Evolutionary conservation across 2,888 invertebrate genomes (phyloP).

Genomic region (Teleiodes luculella): DNA sequence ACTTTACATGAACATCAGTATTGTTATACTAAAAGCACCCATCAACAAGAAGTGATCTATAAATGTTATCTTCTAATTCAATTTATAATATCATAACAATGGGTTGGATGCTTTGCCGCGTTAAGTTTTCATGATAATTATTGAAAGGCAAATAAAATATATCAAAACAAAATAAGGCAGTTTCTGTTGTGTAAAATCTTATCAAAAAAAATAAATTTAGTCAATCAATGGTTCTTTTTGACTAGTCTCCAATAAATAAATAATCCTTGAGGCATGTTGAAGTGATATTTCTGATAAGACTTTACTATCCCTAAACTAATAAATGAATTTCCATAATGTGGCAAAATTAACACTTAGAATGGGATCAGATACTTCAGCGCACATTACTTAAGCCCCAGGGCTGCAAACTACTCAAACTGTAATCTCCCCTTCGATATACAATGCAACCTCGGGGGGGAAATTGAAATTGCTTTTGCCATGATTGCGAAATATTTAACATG

Average conservation of each 20-base stretch:
- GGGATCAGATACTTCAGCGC: too few relatives aligned
- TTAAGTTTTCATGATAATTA: slow-evolving; percentile 22
- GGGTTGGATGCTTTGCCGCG: slow-evolving; percentile 12
- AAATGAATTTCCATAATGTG: not conserved
- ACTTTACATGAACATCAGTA: slow-evolving; percentile 28
- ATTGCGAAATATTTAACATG: not conserved
- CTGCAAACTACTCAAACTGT: too few relatives aligned
- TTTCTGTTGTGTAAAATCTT: slow-evolving; percentile 21
- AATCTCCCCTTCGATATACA: too few relatives aligned
- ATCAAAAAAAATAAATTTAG: slow-evolving; percentile 14
- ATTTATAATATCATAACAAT: not conserved
- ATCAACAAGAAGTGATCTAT: slow-evolving; percentile 22
- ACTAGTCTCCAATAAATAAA: slow-evolving; percentile 1
- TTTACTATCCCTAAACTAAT: slow-evolving; percentile 8
- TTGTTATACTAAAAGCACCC: slow-evolving; percentile 41
- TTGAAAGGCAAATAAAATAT: slow-evolving; percentile 21
- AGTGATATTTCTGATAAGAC: slow-evolving; percentile 5
- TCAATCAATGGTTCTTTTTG: slow-evolving; percentile 20
- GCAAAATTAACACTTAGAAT: not conserved
- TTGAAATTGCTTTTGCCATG: too few relatives aligned
- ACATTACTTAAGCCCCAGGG: too few relatives aligned
- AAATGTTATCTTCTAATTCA: not conserved
- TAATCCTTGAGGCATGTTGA: not conserved
- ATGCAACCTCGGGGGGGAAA: too few relatives aligned
- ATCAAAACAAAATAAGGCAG: slow-evolving; percentile 21